Percentiles rank a stretch among this genome's conserved stretches.
Conservation (phyloP, 2,113 vertebrate species). For the Catharus fuscescens region DNA sequence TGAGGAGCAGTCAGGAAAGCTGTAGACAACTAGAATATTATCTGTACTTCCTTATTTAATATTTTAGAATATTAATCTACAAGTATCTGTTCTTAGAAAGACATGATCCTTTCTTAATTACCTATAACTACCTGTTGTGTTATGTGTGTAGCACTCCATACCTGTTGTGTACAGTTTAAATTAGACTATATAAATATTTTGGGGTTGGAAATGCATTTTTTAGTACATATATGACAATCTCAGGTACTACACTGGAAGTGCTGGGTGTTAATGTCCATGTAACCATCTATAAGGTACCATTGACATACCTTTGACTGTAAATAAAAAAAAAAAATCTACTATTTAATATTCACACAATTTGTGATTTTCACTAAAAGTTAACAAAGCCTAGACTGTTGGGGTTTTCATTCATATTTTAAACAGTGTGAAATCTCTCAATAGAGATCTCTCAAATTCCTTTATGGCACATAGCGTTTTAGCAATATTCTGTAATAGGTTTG, state of each 20-base stretch:
- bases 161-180: not conserved
- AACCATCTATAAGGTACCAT: not conserved
- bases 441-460: no score
- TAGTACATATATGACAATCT: not conserved
- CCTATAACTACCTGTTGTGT: not conserved
- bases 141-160: not conserved
- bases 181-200: not conserved
- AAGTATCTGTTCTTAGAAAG: not conserved
- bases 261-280: not conserved
- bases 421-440: not conserved
- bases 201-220: not conserved
- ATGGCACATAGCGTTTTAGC: rapidly evolving
- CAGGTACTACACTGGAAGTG: not conserved
- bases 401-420: not conserved
- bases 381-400: rapidly evolving
- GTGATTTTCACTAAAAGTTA: not conserved
- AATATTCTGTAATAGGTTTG: not conserved
- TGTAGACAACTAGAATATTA: not conserved
- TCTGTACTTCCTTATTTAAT: not conserved
- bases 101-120: not conserved
- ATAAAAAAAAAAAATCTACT: not conserved
- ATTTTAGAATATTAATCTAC: not conserved
- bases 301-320: not conserved
- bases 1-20: not conserved
- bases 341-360: not conserved